Evolutionary conservation across 2,888 invertebrate species (phyloP).

Genomic region (Cacoxenus indagator): DNA sequence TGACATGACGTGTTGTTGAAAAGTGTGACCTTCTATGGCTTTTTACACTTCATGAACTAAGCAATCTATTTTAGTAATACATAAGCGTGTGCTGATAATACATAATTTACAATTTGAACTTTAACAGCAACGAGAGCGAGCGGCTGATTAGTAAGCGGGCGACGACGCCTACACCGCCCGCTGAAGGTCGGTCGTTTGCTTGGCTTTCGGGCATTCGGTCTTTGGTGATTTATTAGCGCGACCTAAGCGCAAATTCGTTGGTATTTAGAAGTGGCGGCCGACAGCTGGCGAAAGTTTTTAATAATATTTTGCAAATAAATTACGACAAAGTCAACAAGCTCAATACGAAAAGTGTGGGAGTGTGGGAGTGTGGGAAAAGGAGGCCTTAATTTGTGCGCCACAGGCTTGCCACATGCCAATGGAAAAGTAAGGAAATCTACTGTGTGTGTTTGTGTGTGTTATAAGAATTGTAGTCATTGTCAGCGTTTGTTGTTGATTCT

Average conservation of each 20-base stretch:
- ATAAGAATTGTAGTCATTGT: conserved; percentile 28
- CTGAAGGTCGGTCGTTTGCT: not conserved
- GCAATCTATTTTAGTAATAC: conserved; percentile 28
- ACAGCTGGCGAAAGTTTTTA: conserved; percentile 56
- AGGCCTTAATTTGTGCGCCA: conserved; percentile 33
- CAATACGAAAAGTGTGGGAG: not conserved
- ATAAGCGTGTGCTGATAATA: conserved; percentile 30
- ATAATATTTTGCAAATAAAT: conserved; percentile 67
- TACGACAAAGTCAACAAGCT: conserved; percentile 48
- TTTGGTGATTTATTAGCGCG: not conserved
- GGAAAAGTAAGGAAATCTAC: conserved; percentile 11
- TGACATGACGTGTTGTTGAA: too few species aligned
- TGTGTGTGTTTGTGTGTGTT: not conserved
- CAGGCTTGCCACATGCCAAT: not conserved
- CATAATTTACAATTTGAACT: conserved; percentile 26
- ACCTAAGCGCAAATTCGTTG: not conserved
- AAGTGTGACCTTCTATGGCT: too few species aligned
- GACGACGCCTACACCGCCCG: not conserved
- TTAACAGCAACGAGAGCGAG: not conserved
- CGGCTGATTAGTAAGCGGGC: conserved; percentile 38
- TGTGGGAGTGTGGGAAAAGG: not conserved
- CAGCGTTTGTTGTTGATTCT: conserved; percentile 5
- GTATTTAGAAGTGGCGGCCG: conserved; percentile 1
- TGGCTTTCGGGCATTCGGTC: conserved; percentile 24
- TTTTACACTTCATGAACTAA: conserved; percentile 16